A percentile compares a stretch with the other conserved stretches of the same genome.
phyloP scores from a whole-genome alignment of 2,113 vertebrate genomes.

The Cynopterus brachyotis region DNA sequence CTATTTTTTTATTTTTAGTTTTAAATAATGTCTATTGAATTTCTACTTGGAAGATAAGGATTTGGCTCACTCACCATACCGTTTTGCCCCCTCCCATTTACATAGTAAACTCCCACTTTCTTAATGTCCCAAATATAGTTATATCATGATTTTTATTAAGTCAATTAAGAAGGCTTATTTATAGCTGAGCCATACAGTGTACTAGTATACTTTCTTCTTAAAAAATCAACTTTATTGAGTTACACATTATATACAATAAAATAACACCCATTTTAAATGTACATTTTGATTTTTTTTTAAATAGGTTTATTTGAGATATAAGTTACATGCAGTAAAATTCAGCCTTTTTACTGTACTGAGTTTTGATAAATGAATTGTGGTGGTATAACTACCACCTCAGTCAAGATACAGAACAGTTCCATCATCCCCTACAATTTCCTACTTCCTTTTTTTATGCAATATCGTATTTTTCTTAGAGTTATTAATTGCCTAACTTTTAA shows the following conservation, averaged over 20 bases:
- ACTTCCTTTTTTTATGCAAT: not conserved
- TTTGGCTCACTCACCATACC: not conserved
- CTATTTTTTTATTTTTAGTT: not conserved
- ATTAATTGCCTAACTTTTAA: not conserved
- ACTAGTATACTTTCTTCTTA: not conserved
- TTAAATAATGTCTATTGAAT: not conserved
- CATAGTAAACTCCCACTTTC: not conserved
- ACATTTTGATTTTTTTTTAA: not conserved
- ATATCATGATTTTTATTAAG: not conserved
- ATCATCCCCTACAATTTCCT: not conserved
- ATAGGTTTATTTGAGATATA: not conserved
- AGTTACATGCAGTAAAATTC: not conserved
- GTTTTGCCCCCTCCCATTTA: not conserved
- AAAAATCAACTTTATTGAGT: not conserved
- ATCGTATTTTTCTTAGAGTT: not conserved
- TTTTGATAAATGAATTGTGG: not conserved
- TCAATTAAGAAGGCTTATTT: not conserved
- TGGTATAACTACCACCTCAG: not conserved
- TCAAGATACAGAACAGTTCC: not conserved
- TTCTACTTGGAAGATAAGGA: not conserved
- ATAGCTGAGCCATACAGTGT: not conserved
- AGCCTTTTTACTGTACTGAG: not conserved
- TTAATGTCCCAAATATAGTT: not conserved
- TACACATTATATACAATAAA: not conserved
- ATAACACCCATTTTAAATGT: not conserved